phyloP scores from a whole-genome alignment of 2,113 vertebrate species.

The Gasterosteus nipponicus region DNA sequence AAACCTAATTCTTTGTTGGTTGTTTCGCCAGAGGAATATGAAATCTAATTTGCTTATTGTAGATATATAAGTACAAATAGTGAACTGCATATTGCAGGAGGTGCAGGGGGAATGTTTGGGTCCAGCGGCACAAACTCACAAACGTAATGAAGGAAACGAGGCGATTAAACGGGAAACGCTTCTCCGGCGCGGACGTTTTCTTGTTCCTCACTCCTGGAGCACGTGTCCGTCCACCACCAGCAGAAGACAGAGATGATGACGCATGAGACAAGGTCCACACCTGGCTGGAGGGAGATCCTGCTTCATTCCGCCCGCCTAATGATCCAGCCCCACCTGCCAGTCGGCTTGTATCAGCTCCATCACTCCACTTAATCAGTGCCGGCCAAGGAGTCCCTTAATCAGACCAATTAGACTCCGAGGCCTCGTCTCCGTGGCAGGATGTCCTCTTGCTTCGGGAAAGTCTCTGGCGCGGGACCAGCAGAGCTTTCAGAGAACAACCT shows the following conservation, averaged over 20 bases:
- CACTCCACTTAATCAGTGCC: slow-evolving; percentile 69
- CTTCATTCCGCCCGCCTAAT: slow-evolving; percentile 47
- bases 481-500: slow-evolving; percentile 39
- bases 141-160: slow-evolving; percentile 23
- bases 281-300: slow-evolving; percentile 32
- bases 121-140: slow-evolving; percentile 25
- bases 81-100: slow-evolving; percentile 40
- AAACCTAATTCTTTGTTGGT: slow-evolving; percentile 55
- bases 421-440: slow-evolving; percentile 35
- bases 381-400: slow-evolving; percentile 63
- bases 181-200: neutral
- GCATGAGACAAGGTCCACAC: slow-evolving; percentile 6
- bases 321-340: slow-evolving; percentile 51
- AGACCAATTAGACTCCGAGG: slow-evolving; percentile 68
- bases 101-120: slow-evolving; percentile 7
- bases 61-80: slow-evolving; percentile 21
- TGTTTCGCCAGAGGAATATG: slow-evolving; percentile 23
- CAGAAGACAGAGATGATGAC: slow-evolving; percentile 23
- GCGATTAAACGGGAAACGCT: slow-evolving; percentile 39
- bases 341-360: slow-evolving; percentile 62
- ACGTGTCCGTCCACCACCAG: slow-evolving; percentile 37
- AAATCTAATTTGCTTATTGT: slow-evolving; percentile 46
- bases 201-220: slow-evolving; percentile 24
- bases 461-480: slow-evolving; percentile 29
- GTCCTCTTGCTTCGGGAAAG: slow-evolving; percentile 41